A percentile compares a stretch with the other conserved stretches of the same genome.
Conservation (phyloP, 1,140 invertebrate species). For the Planococcus citri region DNA sequence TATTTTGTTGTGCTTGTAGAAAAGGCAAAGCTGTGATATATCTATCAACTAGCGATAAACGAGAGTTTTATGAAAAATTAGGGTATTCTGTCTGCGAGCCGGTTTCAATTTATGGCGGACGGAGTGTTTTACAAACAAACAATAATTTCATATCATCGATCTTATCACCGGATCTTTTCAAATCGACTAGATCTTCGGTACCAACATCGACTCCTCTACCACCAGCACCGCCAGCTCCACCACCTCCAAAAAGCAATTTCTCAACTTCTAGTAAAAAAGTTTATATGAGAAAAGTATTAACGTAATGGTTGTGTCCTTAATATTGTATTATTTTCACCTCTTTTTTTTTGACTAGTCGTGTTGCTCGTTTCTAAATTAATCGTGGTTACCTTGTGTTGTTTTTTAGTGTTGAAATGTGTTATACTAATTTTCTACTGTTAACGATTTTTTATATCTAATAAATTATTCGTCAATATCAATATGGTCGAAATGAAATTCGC, state of each 20-base stretch:
- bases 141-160: background rate
- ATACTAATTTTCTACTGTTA: too few relatives aligned
- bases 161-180: background rate
- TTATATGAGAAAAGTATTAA: background rate
- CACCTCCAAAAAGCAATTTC: background rate
- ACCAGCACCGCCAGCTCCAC: background rate
- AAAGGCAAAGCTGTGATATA: slow-evolving; percentile 29
- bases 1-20: slow-evolving; percentile 26
- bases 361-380: too few relatives aligned
- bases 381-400: too few relatives aligned
- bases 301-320: background rate
- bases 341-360: too few relatives aligned
- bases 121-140: background rate
- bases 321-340: too few relatives aligned
- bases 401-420: too few relatives aligned
- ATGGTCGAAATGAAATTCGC: too few relatives aligned
- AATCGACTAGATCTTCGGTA: background rate
- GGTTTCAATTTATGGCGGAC: slow-evolving; percentile 29
- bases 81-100: slow-evolving; percentile 32
- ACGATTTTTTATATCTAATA: too few relatives aligned
- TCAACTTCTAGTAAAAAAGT: background rate
- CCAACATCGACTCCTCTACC: background rate
- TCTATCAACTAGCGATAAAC: slow-evolving; percentile 32
- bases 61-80: slow-evolving; percentile 33
- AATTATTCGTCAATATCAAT: too few relatives aligned